phyloP scores from a whole-genome alignment of 2,113 vertebrate species.

The Hippocampus comes region DNA sequence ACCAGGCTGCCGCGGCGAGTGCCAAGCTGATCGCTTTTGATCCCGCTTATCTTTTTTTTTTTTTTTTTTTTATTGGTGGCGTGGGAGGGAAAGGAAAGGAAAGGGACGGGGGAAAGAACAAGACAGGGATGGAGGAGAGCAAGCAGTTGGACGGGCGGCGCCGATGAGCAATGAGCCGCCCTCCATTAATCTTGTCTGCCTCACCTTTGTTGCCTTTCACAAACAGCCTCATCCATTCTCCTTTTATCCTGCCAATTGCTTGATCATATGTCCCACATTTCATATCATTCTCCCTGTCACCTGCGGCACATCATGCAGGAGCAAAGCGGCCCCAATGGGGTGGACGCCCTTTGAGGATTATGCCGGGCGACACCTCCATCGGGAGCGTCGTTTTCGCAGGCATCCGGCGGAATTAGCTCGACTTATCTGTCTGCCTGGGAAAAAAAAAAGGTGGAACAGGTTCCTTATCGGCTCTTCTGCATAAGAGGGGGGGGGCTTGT shows the following conservation, averaged over 20 bases:
- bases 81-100: constrained; percentile 67
- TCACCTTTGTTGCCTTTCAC: constrained; percentile 90
- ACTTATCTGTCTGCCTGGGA: constrained; percentile 90
- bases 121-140: constrained; percentile 67
- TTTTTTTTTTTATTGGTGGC: constrained; percentile 18
- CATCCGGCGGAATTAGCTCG: constrained; percentile 89
- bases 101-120: constrained; percentile 50
- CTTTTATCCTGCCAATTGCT: constrained; percentile 95
- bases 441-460: constrained; percentile 84
- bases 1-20: constrained; percentile 55
- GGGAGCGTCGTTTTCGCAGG: constrained; percentile 83
- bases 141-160: constrained; percentile 73
- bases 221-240: constrained; percentile 98
- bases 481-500: constrained; percentile 76
- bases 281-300: constrained; percentile 96
- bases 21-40: constrained; percentile 64
- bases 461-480: constrained; percentile 83
- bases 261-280: constrained; percentile 98
- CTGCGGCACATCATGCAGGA: constrained; percentile 90
- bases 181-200: constrained; percentile 98
- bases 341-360: constrained; percentile 93
- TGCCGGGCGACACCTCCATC: constrained; percentile 92
- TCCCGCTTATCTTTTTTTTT: constrained; percentile 36
- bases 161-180: constrained; percentile 93
- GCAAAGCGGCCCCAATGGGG: constrained; percentile 81